Evolutionary conservation across 2,888 invertebrate species (phyloP).

Genomic region (Euplagia quadripunctaria): DNA sequence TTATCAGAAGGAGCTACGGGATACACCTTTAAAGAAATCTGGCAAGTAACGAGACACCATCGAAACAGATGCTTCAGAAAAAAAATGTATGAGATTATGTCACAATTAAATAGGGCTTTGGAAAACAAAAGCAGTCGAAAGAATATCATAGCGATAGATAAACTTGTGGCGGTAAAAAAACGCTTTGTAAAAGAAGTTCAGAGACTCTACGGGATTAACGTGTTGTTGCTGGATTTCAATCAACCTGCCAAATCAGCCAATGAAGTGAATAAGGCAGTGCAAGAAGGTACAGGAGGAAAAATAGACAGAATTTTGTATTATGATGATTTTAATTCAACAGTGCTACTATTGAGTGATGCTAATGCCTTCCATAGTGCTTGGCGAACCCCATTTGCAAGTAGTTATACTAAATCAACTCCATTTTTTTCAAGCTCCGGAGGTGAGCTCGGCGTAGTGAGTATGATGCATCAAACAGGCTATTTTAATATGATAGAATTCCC

Average conservation of each 20-base stretch:
- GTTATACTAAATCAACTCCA: conserved; percentile 51
- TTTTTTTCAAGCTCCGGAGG: conserved; percentile 58
- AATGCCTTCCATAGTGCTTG: conserved; percentile 68
- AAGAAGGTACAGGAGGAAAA: conserved; percentile 54
- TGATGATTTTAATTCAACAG: conserved; percentile 65
- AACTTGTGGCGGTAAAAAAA: conserved; percentile 62
- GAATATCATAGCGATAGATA: conserved; percentile 67
- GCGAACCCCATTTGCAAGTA: conserved; percentile 65
- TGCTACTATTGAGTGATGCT: conserved; percentile 67
- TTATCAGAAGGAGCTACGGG: conserved; percentile 70
- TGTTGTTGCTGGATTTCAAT: conserved; percentile 63
- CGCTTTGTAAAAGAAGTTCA: conserved; percentile 58
- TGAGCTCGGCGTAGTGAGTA: conserved; percentile 60
- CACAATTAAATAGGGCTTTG: conserved; percentile 56
- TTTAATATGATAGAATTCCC: conserved; percentile 64
- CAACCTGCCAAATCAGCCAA: conserved; percentile 55
- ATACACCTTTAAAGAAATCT: conserved; percentile 64
- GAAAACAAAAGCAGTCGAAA: conserved; percentile 53
- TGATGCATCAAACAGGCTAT: conserved; percentile 71
- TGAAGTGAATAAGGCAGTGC: conserved; percentile 59
- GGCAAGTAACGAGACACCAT: conserved; percentile 65
- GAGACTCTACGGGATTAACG: conserved; percentile 58
- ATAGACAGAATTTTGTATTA: conserved; percentile 56
- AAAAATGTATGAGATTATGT: conserved; percentile 60
- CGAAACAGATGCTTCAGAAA: conserved; percentile 64